A percentile compares a stretch with the other conserved stretches of the same genome.
phyloP scores from a whole-genome alignment of 2,797 vertebrate species.

The Cuniculus paca region DNA sequence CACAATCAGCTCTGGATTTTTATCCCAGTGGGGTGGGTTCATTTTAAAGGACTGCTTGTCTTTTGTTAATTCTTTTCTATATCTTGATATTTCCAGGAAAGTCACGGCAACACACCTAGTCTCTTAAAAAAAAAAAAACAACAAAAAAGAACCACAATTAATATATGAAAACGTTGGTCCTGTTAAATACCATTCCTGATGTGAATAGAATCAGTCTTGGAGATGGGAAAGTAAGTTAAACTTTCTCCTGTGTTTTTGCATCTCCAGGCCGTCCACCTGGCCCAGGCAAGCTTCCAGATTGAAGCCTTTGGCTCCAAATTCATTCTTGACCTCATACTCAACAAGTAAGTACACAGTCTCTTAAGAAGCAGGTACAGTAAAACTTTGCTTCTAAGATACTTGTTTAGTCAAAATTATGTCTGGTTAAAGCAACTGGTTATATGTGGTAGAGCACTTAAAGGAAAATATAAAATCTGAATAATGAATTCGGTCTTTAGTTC shows the following conservation, averaged over 20 bases:
- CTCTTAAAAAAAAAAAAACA: constrained; percentile 27
- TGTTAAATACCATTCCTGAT: constrained; percentile 58
- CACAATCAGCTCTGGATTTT: constrained; percentile 64
- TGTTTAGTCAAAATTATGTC: constrained; percentile 52
- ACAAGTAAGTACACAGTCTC: constrained; percentile 94
- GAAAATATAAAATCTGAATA: constrained; percentile 19
- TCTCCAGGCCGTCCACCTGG: constrained; percentile 95
- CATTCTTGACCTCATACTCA: constrained; percentile 96
- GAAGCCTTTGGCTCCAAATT: constrained; percentile 97
- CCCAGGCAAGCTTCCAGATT: constrained; percentile 97
- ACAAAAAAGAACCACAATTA: neutral
- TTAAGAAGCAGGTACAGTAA: neutral
- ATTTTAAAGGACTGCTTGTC: constrained; percentile 47
- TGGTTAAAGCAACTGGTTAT: constrained; percentile 31
- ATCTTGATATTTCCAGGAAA: constrained; percentile 30
- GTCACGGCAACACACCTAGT: neutral
- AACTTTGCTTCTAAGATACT: constrained; percentile 27
- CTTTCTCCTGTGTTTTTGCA: constrained; percentile 79
- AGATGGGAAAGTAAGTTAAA: constrained; percentile 68
- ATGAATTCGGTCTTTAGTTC: constrained; percentile 24
- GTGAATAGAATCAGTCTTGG: constrained; percentile 56
- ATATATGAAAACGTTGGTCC: neutral
- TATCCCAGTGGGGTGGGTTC: constrained; percentile 43
- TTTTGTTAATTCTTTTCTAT: constrained; percentile 59
- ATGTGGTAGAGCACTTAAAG: neutral